Conservation (phyloP, 2,113 vertebrate genomes). For the Lepisosteus oculatus region DNA sequence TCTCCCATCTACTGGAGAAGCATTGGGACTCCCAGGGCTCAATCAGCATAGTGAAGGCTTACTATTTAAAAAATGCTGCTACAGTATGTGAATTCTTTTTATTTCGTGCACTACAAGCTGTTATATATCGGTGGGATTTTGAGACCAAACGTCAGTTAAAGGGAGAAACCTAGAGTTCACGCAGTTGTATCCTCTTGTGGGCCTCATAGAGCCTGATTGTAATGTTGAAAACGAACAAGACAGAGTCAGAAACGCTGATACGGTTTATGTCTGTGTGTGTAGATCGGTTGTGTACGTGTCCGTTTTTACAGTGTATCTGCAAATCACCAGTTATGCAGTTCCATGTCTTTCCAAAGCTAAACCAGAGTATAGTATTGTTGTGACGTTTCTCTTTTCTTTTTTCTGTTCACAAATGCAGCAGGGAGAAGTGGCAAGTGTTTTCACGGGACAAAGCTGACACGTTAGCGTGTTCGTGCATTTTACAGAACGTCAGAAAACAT, state of each 20-base stretch:
- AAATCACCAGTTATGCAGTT: conserved; percentile 42
- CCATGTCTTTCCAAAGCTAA: conserved; percentile 43
- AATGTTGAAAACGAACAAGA: conserved; percentile 27
- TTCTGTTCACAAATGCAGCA: conserved; percentile 22
- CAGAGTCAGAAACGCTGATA: conserved; percentile 44
- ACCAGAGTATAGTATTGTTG: conserved; percentile 41
- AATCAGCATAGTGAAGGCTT: conserved; percentile 55
- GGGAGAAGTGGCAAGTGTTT: not conserved
- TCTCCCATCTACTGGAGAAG: conserved; percentile 44
- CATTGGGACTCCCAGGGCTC: conserved; percentile 52
- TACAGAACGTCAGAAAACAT: too few species aligned
- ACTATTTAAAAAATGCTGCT: conserved; percentile 68
- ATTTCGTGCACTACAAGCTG: conserved; percentile 74
- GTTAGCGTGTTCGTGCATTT: too few species aligned
- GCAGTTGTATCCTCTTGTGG: conserved; percentile 49
- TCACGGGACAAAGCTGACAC: too few species aligned
- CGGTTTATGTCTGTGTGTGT: conserved; percentile 40
- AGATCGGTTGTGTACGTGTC: conserved; percentile 50
- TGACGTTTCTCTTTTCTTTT: conserved; percentile 25
- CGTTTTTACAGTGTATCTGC: conserved; percentile 47
- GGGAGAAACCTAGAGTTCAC: conserved; percentile 64
- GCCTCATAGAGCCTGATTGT: conserved; percentile 58
- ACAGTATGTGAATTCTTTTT: conserved; percentile 72
- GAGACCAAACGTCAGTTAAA: conserved; percentile 70
- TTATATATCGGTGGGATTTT: conserved; percentile 59